Percentiles rank a stretch among this genome's conserved stretches.
phyloP scores from a whole-genome alignment of 2,888 invertebrate genomes.

The Diaphora mendica region DNA sequence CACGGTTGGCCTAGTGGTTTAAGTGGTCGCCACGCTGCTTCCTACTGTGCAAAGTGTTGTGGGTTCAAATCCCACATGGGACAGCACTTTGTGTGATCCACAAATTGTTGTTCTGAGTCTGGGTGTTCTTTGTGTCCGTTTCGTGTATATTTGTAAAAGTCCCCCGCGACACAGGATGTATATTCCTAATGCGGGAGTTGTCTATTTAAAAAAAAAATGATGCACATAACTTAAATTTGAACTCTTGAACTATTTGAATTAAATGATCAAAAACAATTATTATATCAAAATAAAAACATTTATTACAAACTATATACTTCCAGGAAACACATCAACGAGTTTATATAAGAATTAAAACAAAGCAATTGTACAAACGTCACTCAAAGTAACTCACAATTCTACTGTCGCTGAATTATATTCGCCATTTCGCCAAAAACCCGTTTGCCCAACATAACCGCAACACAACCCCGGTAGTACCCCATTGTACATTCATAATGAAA shows the following conservation, averaged over 20 bases:
- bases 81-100: too few species aligned
- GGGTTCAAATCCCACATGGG: too few species aligned
- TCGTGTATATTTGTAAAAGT: too few species aligned
- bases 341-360: not conserved
- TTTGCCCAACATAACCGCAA: conserved; percentile 12
- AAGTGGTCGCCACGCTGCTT: too few species aligned
- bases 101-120: too few species aligned
- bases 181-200: too few species aligned
- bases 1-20: too few species aligned
- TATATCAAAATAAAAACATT: not conserved
- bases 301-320: not conserved
- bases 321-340: not conserved
- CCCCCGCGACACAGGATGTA: too few species aligned
- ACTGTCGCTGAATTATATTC: not conserved
- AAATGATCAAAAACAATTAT: not conserved
- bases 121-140: too few species aligned
- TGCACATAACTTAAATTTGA: too few species aligned
- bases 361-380: not conserved
- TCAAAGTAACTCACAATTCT: not conserved
- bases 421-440: conserved; percentile 11
- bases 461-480: conserved; percentile 36
- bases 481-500: conserved; percentile 56
- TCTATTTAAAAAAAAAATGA: too few species aligned
- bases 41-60: too few species aligned
- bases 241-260: not conserved